A percentile compares a stretch with the other conserved stretches of the same genome.
These are phyloP conservation scores for Phyllostomus discolor DNA, from an alignment of 2,113 vertebrate species.

Conservation along the genomic window DNA sequence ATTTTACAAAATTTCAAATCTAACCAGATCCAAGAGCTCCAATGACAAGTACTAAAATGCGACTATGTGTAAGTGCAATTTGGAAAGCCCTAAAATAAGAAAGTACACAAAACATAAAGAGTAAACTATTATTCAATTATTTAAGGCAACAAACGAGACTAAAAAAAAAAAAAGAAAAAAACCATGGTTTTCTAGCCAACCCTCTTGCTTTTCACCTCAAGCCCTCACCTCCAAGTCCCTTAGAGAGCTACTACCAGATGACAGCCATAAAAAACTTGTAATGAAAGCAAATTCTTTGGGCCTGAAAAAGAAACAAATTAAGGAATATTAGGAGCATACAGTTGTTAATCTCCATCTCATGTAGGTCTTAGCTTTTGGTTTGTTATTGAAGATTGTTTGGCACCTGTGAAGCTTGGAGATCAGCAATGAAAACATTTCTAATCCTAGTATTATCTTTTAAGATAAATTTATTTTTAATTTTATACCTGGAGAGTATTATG, in stretches of 20 bases:
- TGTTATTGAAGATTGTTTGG: conserved; percentile 27
- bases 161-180: background rate
- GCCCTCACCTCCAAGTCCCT: background rate
- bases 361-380: background rate
- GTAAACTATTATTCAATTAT: background rate
- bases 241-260: background rate
- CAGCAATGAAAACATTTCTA: conserved; percentile 33
- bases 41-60: background rate
- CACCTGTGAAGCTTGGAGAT: conserved; percentile 2
- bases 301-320: conserved; percentile 30
- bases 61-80: background rate
- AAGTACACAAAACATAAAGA: background rate
- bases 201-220: background rate
- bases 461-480: conserved; percentile 38
- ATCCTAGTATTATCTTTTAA: conserved; percentile 17
- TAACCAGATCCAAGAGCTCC: background rate
- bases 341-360: background rate
- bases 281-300: background rate
- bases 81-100: conserved; percentile 17
- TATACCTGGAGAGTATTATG: background rate
- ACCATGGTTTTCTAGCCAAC: background rate
- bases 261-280: background rate
- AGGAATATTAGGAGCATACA: background rate
- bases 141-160: background rate
- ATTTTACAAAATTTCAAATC: background rate